These are phyloP conservation scores for Macropus fuliginosus DNA, from an alignment of 2,797 vertebrate genomes.

Conservation along the genomic window DNA sequence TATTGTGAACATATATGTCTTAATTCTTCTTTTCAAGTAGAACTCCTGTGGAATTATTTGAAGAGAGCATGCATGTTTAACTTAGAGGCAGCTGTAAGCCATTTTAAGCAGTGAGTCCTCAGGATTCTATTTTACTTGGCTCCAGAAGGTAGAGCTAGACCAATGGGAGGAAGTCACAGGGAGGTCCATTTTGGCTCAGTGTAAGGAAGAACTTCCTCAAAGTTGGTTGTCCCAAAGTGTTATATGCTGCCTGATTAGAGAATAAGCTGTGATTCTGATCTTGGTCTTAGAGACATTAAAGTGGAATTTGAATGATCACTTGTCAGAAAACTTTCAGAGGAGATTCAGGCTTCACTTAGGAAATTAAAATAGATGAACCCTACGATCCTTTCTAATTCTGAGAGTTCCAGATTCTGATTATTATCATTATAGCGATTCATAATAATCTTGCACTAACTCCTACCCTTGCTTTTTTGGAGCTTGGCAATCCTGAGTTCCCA, in stretches of 20 bases:
- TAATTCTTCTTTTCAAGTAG: not conserved
- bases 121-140: not conserved
- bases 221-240: not conserved
- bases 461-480: not conserved
- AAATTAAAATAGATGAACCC: not conserved
- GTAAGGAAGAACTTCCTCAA: not conserved
- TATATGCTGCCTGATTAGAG: not conserved
- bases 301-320: not conserved
- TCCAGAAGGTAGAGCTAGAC: not conserved
- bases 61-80: not conserved
- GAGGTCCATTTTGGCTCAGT: not conserved
- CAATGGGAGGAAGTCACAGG: not conserved
- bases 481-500: not conserved
- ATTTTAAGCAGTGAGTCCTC: not conserved
- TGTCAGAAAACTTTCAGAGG: not conserved
- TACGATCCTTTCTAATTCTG: not conserved
- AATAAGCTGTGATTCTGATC: not conserved
- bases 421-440: not conserved
- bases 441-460: not conserved
- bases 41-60: not conserved
- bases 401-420: not conserved
- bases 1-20: not conserved
- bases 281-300: not conserved
- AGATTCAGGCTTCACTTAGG: not conserved
- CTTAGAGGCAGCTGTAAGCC: not conserved